Evolutionary conservation across 2,113 vertebrate species (phyloP).

Genomic region (Scatophagus argus): DNA sequence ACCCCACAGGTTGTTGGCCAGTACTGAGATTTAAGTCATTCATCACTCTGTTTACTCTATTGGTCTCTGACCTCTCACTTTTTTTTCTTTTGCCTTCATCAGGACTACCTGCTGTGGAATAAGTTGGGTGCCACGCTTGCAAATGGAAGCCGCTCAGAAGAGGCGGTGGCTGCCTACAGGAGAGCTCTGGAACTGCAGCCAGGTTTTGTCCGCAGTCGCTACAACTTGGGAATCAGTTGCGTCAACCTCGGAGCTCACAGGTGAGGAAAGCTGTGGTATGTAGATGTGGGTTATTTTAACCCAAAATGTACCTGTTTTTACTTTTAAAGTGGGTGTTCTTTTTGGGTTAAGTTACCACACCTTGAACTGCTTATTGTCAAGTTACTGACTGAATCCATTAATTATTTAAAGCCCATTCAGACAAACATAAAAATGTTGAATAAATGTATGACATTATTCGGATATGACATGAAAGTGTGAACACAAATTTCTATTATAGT

Average conservation of each 20-base stretch:
- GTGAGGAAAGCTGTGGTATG: constrained; percentile 76
- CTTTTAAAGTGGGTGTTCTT: not conserved
- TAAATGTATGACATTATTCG: not conserved
- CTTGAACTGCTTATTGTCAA: not conserved
- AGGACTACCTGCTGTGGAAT: constrained; percentile 98
- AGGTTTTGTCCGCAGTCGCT: constrained; percentile 96
- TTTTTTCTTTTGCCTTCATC: not conserved
- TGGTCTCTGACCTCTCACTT: not conserved
- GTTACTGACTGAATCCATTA: not conserved
- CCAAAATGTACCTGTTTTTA: not conserved
- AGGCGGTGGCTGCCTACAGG: constrained; percentile 95
- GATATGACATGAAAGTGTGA: not conserved
- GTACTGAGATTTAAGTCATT: not conserved
- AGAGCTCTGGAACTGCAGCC: constrained; percentile 95
- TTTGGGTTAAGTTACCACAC: not conserved
- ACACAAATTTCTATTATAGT: not conserved
- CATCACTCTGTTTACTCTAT: not conserved
- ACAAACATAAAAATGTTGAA: not conserved
- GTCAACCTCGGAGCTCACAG: constrained; percentile 97
- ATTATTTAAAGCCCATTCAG: not conserved
- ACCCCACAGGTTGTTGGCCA: constrained; percentile 88
- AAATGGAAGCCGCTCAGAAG: constrained; percentile 95
- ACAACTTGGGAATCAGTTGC: constrained; percentile 98
- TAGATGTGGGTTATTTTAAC: not conserved
- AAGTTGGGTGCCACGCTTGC: constrained; percentile 96